Evolutionary conservation across 53 echinoderm and acorn worm genomes (phyloP), one percentile per base, ranked within the genome.

Genomic region (Patiria pectinifera): DNA sequence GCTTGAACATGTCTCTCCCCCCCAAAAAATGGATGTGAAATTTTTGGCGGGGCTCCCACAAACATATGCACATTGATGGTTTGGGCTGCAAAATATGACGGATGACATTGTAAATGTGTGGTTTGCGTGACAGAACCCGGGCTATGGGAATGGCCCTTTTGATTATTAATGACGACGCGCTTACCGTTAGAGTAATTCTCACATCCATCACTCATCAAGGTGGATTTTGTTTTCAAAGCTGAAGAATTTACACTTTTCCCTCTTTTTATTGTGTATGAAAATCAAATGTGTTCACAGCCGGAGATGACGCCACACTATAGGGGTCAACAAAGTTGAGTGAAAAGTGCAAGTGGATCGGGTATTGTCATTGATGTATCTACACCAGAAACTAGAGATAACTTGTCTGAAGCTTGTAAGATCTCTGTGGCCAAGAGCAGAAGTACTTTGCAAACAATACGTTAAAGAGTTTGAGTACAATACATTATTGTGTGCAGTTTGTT

Each of bases 291-390:
- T 81, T 90, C 46, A 48, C 22, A 22, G 26, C 66, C 53, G 46
- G 53, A 45, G 45, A 43, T 58, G 58, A 84, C 58, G 44, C 44
- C 62, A 62, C 35, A 78, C 35, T 58, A 79, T n/a, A 78, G 45
- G 86, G 89, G 90, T 62, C 80, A 47, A 45, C 23, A 69, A 81
- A 90, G 90, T 90, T 81, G 90, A 90, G 21, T 47, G 14, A 62
- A 90, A 90, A 90, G 90, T 90, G 90, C 90, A 90, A 82, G 80
- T 69, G 90, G 80, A 80, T 82, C 90, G 10, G 62, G 63, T 15
- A 45, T 21, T 90, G 90, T 90, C 90, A 90, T 61, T 90, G 90
- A 90, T 90, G 90, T 81, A 90, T 87, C 87, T 90, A 69, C 62
- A 5, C 22, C 48, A 90, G 90, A 90, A 81, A 81, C 77, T 7